Conservation (phyloP, 2,888 invertebrate genomes). For the Catotricha subobsoleta region DNA sequence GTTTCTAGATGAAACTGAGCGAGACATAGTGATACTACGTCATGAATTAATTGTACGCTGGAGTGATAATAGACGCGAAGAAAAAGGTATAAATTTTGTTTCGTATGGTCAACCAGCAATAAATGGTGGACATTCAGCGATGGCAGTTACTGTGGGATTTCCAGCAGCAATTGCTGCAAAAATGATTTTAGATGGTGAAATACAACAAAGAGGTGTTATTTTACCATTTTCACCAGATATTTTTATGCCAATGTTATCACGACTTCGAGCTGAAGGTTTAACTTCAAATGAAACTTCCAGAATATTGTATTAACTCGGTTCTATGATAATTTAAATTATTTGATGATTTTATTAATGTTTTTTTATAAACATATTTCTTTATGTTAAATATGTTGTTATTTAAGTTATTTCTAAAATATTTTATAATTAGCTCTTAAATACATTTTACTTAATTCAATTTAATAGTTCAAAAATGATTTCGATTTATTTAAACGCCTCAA, state of each 20-base stretch:
- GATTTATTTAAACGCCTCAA: too few species aligned
- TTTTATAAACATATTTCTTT: too few species aligned
- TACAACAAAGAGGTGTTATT: constrained; percentile 85
- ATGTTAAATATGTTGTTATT: neutral
- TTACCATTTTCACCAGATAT: constrained; percentile 83
- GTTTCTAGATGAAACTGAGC: constrained; percentile 51
- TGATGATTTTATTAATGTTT: too few species aligned
- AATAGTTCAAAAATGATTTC: too few species aligned
- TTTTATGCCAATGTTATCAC: constrained; percentile 77
- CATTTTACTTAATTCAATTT: too few species aligned
- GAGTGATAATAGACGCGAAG: constrained; percentile 71
- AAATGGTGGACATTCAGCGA: constrained; percentile 69
- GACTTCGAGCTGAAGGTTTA: constrained; percentile 74
- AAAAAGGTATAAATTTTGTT: constrained; percentile 69
- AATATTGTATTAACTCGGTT: constrained; percentile 22
- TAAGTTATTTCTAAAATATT: neutral
- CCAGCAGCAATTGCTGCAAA: constrained; percentile 92
- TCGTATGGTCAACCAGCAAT: constrained; percentile 58
- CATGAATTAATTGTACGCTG: constrained; percentile 87
- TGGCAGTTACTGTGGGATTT: constrained; percentile 86
- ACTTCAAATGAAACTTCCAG: constrained; percentile 46
- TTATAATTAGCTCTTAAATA: neutral
- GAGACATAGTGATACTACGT: constrained; percentile 84
- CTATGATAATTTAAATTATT: too few species aligned
- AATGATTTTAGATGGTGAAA: constrained; percentile 97